These are phyloP conservation scores for Cotesia chilonis DNA, from an alignment of 1,140 invertebrate species.

Conservation along the genomic window DNA sequence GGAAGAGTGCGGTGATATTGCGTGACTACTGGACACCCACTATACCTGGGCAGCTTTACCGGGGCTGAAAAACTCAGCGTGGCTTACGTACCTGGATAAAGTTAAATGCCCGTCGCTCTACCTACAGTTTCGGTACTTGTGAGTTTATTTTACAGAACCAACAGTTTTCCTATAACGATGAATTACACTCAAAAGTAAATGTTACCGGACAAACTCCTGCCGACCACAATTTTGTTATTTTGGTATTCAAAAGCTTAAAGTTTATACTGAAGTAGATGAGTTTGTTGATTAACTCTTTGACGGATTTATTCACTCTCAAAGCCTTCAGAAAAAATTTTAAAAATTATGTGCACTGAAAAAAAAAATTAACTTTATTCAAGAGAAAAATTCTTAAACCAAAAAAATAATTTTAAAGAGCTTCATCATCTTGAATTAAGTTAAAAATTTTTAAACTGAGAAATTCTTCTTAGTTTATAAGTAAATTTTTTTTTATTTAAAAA, in stretches of 20 bases:
- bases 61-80: slow-evolving; percentile 6
- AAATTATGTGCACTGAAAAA: no score
- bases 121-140: not conserved
- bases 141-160: not conserved
- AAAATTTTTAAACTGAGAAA: no score
- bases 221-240: not conserved
- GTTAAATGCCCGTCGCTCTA: slow-evolving; percentile 8
- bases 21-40: slow-evolving; percentile 40
- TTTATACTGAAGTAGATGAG: not conserved
- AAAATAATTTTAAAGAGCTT: no score
- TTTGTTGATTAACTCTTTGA: no score
- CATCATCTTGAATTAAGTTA: no score
- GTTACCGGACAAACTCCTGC: not conserved
- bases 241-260: not conserved
- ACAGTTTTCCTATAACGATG: slow-evolving; percentile 11
- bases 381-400: no score
- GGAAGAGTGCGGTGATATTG: slow-evolving; percentile 30
- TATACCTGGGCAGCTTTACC: not conserved
- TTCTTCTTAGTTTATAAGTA: no score
- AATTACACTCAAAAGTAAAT: slow-evolving; percentile 2
- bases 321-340: no score
- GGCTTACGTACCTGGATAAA: slow-evolving; percentile 22
- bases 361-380: no score
- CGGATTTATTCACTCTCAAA: no score
- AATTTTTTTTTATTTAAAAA: no score